Evolutionary conservation across 2,888 invertebrate genomes (phyloP).

Genomic region (Bembecia ichneumoniformis): DNA sequence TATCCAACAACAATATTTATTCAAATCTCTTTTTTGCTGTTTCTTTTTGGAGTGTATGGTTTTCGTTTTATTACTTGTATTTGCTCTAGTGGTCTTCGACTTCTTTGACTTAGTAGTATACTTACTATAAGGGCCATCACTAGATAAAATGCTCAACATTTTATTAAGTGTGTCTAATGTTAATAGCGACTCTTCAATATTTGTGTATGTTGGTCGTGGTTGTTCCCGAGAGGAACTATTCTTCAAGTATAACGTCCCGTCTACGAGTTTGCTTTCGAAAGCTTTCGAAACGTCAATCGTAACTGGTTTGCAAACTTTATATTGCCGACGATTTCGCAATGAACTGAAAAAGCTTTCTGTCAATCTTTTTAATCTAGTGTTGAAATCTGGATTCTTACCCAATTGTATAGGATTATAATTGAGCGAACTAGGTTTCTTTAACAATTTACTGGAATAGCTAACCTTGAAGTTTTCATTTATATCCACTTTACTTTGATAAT

Average conservation of each 20-base stretch:
- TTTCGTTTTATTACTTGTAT: too few relatives aligned
- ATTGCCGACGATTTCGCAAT: conserved; percentile 34
- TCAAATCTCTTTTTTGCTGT: not conserved
- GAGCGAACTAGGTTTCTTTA: conserved; percentile 45
- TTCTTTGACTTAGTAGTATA: too few relatives aligned
- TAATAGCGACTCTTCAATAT: not conserved
- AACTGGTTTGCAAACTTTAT: conserved; percentile 45
- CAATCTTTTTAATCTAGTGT: conserved; percentile 48
- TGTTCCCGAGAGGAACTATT: conserved; percentile 4
- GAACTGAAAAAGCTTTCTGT: conserved; percentile 43
- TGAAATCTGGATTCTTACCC: conserved; percentile 63
- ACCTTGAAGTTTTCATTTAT: conserved; percentile 23
- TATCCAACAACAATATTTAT: not conserved
- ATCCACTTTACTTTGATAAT: conserved; percentile 4
- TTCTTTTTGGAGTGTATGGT: not conserved
- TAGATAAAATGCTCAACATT: not conserved
- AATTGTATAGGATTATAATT: conserved; percentile 45
- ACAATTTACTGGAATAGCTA: conserved; percentile 34
- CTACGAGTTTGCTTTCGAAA: conserved; percentile 43
- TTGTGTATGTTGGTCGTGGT: not conserved
- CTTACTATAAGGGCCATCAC: not conserved
- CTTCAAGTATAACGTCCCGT: conserved; percentile 40
- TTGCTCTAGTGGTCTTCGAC: too few relatives aligned
- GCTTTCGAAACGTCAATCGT: conserved; percentile 51
- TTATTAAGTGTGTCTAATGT: not conserved